Base-by-base conservation (phyloP, 1,140 invertebrate species). In the Zaprionus ghesquierei region DNA sequence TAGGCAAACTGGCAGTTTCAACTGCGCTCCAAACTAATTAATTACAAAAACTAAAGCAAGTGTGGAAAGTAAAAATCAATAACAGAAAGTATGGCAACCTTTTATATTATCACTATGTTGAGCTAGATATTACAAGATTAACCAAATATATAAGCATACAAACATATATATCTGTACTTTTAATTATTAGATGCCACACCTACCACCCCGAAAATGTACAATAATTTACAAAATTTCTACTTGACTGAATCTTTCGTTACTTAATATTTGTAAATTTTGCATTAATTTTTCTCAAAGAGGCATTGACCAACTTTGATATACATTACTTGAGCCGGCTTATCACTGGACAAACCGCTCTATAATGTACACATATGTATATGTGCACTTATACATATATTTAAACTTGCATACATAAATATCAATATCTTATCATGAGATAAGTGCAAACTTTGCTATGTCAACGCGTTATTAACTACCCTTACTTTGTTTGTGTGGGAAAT, bases 371-470 rank as follows among this genome's bases (percentile, higher is more conserved):
- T 33, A 22, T 49, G n/a, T 54, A 18, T 44, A 8, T 23, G 27
- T 25, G 23, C 38, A 29, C 27, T 5, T 29, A 29, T 9, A 0
- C 9, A 29, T 29, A 2, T 27, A 27, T 27, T 1, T 29, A 29
- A 5, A 56, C 27, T 29, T 49, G 20, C 27, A 33, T 38, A 56
- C 18, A 66, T 33, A 68, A 29, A 50, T 27, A 69, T 49, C 69
- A 60, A 75, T 85, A 86, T 85, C 81, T 86, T 86, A 86, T 86
- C 82, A 41, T 75, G 58, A 70, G 27, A 20, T 41, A 38, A 31
- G 65, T 80, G 65, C 60, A 68, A 63, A 73, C 64, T 84, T 79
- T 75, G 65, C 49, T 56, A 62, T 61, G 65, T 69, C 65, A 69
- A 44, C 65, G 63, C 63, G 29, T 33, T 59, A 44, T 41, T 60